Percentiles rank a stretch among this genome's conserved stretches.
These are phyloP conservation scores for Erpobdella octoculata DNA, from an alignment of 2,888 invertebrate species.

Conservation along the genomic window DNA sequence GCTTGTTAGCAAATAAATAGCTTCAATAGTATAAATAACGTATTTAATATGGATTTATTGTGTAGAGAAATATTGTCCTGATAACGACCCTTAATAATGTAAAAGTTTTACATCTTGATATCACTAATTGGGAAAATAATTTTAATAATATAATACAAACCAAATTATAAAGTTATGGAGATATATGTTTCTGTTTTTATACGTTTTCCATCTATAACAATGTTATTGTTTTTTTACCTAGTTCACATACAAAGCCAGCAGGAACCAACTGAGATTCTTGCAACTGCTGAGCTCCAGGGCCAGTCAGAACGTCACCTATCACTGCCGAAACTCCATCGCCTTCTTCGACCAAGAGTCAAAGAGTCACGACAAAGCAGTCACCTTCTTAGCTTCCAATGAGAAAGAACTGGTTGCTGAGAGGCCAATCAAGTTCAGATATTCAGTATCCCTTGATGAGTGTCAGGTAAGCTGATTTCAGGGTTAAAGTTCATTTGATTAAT, in stretches of 20 bases:
- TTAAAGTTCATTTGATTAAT: no score
- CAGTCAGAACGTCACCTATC: conserved; percentile 76
- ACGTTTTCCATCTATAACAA: background rate
- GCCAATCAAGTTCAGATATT: conserved; percentile 33
- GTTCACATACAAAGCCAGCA: conserved; percentile 79
- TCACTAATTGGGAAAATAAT: background rate
- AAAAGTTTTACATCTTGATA: no score
- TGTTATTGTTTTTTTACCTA: conserved; percentile 54
- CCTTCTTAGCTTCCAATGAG: conserved; percentile 36
- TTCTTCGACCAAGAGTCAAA: conserved; percentile 63
- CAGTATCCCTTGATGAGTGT: conserved; percentile 37
- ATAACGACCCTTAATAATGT: no score
- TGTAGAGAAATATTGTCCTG: no score
- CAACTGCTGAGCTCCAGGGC: conserved; percentile 72
- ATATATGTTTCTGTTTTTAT: background rate
- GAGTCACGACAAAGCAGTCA: conserved; percentile 59
- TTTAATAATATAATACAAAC: background rate
- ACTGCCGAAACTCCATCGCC: conserved; percentile 76
- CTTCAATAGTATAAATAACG: no score
- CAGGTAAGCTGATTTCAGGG: conserved; percentile 31
- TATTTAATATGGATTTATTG: no score
- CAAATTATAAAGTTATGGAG: background rate
- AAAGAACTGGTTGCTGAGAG: conserved; percentile 32
- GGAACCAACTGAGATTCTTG: conserved; percentile 74
- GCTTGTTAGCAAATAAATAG: no score